Evolutionary conservation across 2,888 invertebrate species (phyloP), one percentile per base, ranked within the genome.

Genomic region (Nephrotoma guestfalica): DNA sequence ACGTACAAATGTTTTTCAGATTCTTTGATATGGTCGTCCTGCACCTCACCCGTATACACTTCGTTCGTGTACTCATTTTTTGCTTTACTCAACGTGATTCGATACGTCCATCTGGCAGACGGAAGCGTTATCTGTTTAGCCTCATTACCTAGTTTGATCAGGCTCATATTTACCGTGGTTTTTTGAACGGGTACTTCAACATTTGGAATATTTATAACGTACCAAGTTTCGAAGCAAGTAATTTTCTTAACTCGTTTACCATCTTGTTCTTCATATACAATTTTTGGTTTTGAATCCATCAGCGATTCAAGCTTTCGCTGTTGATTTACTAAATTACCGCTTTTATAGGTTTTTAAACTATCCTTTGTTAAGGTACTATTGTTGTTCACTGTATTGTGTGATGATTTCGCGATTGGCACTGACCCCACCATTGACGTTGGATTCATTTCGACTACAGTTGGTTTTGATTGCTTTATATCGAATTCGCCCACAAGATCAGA

Each of bases 161-260:
- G 88, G 11, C 91, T 89, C 86, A 91, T 88, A 57, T 91, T 90
- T 5, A 91, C 88, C 86, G 87, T 88, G 5, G 87, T 83, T 41
- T 87, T 87, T 13, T 84, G 83, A 9, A 57, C 18, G 7, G 86
- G 41, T 1, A 84, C 86, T 11, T 88, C 86, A n/a, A 86, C 40
- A 42, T 89, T 88, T 86, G 90, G 90, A 83, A 90, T 88, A 87
- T 90, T 90, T 18, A 92, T 91, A 18, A 92, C 91, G 87, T 91
- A 91, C 92, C 92, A 92, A 13, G 91, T 91, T 87, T 92, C 92
- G 86, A 91, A 92, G 88, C 91, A 91, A n/a, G 91, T 92, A 4
- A 91, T 90, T 88, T 91, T 91, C 87, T 91, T 91, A 2, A 91
- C 90, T 2, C 91, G 88, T 86, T 90, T 90, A 18, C 91, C 91